phyloP scores from a whole-genome alignment of 2,113 vertebrate genomes.

The Onychostoma macrolepis region DNA sequence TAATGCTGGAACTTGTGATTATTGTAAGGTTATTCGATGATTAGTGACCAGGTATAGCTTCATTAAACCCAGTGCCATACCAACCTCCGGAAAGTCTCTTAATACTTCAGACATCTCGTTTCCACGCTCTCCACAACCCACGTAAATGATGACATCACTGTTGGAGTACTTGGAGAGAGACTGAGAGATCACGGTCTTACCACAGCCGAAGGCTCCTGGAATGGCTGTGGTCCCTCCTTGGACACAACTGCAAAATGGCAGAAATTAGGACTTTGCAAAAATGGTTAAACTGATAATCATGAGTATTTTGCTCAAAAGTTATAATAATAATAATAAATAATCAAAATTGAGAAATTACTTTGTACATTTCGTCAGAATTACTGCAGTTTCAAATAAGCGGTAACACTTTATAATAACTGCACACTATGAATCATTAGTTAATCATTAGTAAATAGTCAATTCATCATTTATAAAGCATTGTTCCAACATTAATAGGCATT shows the following conservation, averaged over 20 bases:
- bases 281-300: not conserved
- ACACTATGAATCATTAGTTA: no score
- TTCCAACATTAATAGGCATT: no score
- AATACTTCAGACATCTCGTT: conserved; percentile 99
- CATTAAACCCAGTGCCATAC: conserved; percentile 45
- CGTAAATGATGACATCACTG: conserved; percentile 97
- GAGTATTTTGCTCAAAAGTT: not conserved
- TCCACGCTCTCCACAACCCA: conserved; percentile 96
- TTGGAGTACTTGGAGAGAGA: conserved; percentile 98
- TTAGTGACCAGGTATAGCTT: not conserved
- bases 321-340: not conserved
- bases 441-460: no score
- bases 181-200: conserved; percentile 98
- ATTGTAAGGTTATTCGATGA: no score
- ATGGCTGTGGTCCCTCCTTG: conserved; percentile 98
- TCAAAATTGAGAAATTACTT: not conserved
- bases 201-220: conserved; percentile 97
- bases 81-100: conserved; percentile 95
- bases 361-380: not conserved
- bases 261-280: not conserved
- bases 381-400: not conserved
- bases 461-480: no score
- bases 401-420: no score
- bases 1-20: not conserved
- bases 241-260: conserved; percentile 81